phyloP scores from a whole-genome alignment of 2,113 vertebrate genomes.

The Corythaeola cristata region DNA sequence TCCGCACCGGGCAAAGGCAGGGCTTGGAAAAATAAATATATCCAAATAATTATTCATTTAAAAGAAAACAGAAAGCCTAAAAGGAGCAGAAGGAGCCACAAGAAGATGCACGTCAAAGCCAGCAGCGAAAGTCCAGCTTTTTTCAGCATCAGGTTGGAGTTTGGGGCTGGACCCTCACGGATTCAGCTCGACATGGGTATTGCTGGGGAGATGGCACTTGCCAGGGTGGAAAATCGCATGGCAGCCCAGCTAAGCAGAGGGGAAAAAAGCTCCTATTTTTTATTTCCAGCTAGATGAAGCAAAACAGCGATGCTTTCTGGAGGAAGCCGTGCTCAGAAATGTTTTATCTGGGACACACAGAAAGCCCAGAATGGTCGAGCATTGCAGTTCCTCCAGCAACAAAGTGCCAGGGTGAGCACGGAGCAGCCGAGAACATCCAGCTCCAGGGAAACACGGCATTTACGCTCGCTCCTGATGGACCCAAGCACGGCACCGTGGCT shows the following conservation, averaged over 20 bases:
- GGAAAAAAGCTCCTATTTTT: not conserved
- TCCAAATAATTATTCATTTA: not conserved
- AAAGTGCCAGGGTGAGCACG: not conserved
- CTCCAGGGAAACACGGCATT: fast-evolving
- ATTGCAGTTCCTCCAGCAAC: not conserved
- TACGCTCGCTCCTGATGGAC: not conserved
- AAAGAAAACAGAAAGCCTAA: not conserved
- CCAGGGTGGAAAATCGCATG: not conserved
- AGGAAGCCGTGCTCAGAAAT: not conserved
- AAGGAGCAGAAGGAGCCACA: not conserved
- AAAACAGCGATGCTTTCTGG: not conserved
- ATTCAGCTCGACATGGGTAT: not conserved
- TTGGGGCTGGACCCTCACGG: not conserved
- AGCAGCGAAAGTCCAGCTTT: not conserved
- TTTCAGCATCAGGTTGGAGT: not conserved
- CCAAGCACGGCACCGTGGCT: not conserved
- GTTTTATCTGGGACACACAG: not conserved
- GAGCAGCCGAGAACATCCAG: not conserved
- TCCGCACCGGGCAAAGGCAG: not conserved
- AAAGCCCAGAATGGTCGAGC: not conserved
- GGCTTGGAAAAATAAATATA: not conserved
- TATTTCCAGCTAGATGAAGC: not conserved
- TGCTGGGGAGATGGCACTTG: not conserved
- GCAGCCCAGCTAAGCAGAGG: not conserved
- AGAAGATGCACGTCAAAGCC: not conserved